Conservation (phyloP, 2,888 invertebrate species). For the Drosophila mettleri region DNA sequence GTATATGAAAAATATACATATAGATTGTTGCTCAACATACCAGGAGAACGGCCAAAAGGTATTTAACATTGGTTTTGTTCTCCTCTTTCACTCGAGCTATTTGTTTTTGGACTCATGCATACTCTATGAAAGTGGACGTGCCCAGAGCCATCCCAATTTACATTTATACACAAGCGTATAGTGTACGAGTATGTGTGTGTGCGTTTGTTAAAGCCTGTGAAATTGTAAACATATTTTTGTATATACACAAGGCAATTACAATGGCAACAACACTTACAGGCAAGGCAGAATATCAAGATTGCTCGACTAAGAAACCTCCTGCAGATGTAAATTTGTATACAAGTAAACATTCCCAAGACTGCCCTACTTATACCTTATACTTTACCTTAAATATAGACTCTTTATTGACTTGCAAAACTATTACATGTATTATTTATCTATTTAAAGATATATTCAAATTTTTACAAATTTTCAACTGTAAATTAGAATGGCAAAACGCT, state of each 20-base stretch:
- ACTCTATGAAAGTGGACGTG: constrained; percentile 48
- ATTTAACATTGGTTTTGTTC: not conserved
- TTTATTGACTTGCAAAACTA: too few species aligned
- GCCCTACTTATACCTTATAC: too few species aligned
- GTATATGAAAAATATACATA: too few species aligned
- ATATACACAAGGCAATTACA: constrained; percentile 39
- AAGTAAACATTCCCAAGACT: too few species aligned
- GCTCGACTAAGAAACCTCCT: constrained; percentile 3
- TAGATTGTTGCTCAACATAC: too few species aligned
- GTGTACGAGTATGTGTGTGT: not conserved
- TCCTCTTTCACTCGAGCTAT: constrained; percentile 2
- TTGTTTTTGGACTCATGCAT: constrained; percentile 38
- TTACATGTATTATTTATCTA: too few species aligned
- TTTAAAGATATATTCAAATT: too few species aligned
- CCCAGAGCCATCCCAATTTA: constrained; percentile 35
- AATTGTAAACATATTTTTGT: constrained; percentile 50
- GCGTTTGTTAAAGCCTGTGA: not conserved
- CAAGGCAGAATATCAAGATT: not conserved
- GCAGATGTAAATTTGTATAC: too few species aligned
- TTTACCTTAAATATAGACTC: too few species aligned
- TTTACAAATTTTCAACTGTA: too few species aligned
- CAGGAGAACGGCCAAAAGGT: too few species aligned
- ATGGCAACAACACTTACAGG: constrained; percentile 20
- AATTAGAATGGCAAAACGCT: too few species aligned
- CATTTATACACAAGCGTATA: constrained; percentile 29